A percentile compares a stretch with the other conserved stretches of the same genome.
These are phyloP conservation scores for Hiodon alosoides DNA, from an alignment of 2,113 vertebrate genomes.

Conservation along the genomic window DNA sequence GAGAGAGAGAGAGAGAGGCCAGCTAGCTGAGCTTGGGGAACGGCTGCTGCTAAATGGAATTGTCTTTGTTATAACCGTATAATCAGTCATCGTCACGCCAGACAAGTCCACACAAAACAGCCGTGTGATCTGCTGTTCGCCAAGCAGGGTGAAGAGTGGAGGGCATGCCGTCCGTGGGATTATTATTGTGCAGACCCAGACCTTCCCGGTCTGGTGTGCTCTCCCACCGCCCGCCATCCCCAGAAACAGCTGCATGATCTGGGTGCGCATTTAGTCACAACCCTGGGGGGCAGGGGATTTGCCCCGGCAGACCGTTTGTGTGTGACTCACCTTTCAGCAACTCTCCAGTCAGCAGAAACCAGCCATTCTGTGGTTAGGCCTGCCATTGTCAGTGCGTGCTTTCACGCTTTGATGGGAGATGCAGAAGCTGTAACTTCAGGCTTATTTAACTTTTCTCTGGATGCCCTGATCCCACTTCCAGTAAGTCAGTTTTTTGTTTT, in stretches of 20 bases:
- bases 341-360: conserved; percentile 58
- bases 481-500: conserved; percentile 45
- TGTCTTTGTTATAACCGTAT: too few species aligned
- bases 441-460: conserved; percentile 64
- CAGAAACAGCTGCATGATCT: conserved; percentile 20
- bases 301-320: conserved; percentile 7
- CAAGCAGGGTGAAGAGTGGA: too few species aligned
- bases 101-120: too few species aligned
- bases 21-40: too few species aligned
- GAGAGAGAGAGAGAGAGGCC: too few species aligned
- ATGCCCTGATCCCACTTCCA: conserved; percentile 67
- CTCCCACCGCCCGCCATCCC: conserved; percentile 11
- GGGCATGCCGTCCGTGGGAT: too few species aligned
- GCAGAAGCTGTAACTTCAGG: conserved; percentile 57
- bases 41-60: too few species aligned
- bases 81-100: too few species aligned
- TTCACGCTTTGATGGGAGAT: conserved; percentile 54
- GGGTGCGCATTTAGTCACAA: conserved; percentile 9
- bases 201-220: neutral
- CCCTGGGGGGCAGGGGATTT: conserved; percentile 6
- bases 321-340: conserved; percentile 59
- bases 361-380: conserved; percentile 46
- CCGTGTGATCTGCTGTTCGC: too few species aligned
- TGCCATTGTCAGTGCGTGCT: conserved; percentile 36
- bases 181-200: too few species aligned